Conservation (phyloP, 2,797 vertebrate genomes). For the Argya squamiceps region DNA sequence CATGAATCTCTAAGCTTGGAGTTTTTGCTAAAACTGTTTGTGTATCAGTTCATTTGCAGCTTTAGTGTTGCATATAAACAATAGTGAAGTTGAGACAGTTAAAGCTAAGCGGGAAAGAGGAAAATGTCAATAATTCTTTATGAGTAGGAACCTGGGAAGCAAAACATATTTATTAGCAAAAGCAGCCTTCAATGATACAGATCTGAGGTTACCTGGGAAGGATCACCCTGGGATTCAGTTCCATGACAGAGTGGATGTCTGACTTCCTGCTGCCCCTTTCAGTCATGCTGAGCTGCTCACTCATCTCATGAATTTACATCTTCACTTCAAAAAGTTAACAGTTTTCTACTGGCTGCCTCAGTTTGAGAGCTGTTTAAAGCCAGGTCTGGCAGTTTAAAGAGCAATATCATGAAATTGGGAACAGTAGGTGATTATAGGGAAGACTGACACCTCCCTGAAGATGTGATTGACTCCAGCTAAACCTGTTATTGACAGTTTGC, state of each 20-base stretch:
- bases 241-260: accelerated
- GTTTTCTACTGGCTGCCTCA: not conserved
- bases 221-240: not conserved
- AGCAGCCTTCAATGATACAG: not conserved
- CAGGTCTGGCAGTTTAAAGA: not conserved
- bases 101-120: not conserved
- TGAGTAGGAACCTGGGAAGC: not conserved
- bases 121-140: not conserved
- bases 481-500: not conserved
- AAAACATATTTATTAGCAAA: not conserved
- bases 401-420: accelerated
- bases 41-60: not conserved
- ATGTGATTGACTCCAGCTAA: not conserved
- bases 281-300: not conserved
- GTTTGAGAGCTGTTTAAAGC: not conserved
- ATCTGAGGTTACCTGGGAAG: not conserved
- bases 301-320: not conserved
- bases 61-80: not conserved
- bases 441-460: not conserved
- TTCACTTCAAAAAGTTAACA: not conserved
- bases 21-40: not conserved
- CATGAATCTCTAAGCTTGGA: not conserved
- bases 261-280: not conserved
- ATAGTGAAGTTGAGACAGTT: not conserved
- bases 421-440: not conserved